These are phyloP conservation scores for Agrypnia vestita DNA, from an alignment of 1,140 invertebrate genomes.

Conservation along the genomic window DNA sequence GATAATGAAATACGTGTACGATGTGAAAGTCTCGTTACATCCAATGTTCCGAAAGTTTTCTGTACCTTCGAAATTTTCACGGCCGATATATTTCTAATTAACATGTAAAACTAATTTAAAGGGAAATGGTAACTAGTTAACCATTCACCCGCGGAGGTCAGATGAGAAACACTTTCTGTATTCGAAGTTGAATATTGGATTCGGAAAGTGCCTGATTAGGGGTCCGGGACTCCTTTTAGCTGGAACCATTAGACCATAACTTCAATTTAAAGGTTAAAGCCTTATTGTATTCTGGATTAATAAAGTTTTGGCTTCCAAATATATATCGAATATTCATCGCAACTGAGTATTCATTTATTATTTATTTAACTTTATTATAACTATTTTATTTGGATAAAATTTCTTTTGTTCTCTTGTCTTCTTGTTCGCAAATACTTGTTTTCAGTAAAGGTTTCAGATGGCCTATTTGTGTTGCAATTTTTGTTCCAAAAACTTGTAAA, in stretches of 20 bases:
- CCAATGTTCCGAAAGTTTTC: too few species aligned
- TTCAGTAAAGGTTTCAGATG: too few species aligned
- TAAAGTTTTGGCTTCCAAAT: constrained; percentile 9
- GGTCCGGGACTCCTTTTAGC: constrained; percentile 6
- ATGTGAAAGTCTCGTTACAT: too few species aligned
- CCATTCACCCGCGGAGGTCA: neutral
- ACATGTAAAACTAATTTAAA: too few species aligned
- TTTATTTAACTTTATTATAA: neutral
- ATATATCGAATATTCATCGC: neutral
- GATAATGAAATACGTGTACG: too few species aligned
- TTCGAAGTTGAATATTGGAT: neutral
- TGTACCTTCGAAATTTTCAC: too few species aligned
- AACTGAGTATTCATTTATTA: neutral
- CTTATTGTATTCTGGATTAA: constrained; percentile 32
- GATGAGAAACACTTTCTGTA: constrained; percentile 4
- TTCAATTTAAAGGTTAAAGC: constrained; percentile 14
- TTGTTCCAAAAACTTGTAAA: too few species aligned
- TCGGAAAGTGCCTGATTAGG: neutral
- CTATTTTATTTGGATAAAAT: too few species aligned
- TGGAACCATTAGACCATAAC: constrained; percentile 19
- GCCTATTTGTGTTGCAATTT: too few species aligned
- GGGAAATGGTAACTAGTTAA: neutral
- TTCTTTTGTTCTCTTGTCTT: too few species aligned
- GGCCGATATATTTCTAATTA: too few species aligned
- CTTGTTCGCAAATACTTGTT: too few species aligned